These are phyloP conservation scores for Toxostoma redivivum DNA, from an alignment of 2,113 vertebrate species.

Conservation along the genomic window DNA sequence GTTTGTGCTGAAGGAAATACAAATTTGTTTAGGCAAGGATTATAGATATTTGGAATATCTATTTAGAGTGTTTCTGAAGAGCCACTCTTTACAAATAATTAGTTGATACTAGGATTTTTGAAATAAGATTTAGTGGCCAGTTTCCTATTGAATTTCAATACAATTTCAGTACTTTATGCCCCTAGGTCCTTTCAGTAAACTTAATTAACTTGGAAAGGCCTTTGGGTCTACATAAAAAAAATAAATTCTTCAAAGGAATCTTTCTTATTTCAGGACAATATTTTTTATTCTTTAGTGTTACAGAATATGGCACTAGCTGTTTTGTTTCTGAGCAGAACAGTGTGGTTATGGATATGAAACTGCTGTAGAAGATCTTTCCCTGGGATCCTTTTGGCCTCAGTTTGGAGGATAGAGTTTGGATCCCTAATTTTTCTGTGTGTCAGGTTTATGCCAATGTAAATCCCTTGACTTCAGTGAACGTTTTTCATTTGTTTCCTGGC, in stretches of 20 bases:
- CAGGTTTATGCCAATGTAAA: conserved; percentile 49
- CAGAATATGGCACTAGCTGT: background rate
- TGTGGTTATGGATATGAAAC: background rate
- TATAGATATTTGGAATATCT: background rate
- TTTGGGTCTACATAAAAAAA: background rate
- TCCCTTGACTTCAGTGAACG: conserved; percentile 34
- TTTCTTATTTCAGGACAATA: background rate
- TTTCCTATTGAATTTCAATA: background rate
- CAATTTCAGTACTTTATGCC: background rate
- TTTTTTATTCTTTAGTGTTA: background rate
- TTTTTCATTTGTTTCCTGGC: conserved; percentile 56
- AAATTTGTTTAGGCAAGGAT: conserved; percentile 34
- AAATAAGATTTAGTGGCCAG: background rate
- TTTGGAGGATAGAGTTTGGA: background rate
- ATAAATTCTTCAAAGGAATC: background rate
- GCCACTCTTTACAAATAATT: background rate
- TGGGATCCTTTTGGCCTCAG: background rate
- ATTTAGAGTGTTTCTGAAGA: background rate
- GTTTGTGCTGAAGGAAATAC: background rate
- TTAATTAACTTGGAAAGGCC: background rate
- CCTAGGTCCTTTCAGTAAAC: background rate
- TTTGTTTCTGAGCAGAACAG: background rate
- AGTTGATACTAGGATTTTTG: conserved; percentile 4
- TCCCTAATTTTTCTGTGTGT: conserved; percentile 3
- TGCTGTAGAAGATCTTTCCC: background rate